Evolutionary conservation across 2,113 vertebrate genomes (phyloP), one percentile per base, ranked within the genome.

Genomic region (Larimichthys polyactis): DNA sequence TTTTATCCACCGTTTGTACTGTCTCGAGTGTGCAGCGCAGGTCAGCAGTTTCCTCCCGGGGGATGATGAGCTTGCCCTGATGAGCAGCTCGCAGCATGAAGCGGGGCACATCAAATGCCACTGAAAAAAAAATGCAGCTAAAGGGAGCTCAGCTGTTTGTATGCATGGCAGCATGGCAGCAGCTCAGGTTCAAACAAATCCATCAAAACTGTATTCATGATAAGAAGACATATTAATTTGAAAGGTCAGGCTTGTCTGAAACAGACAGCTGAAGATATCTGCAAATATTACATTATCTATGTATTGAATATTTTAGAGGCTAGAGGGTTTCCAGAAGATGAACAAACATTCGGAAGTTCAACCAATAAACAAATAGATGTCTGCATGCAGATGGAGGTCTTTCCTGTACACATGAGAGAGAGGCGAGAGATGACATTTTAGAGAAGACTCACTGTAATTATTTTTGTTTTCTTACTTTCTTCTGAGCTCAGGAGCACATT

Each of bases 201-300:
- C 20, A 81, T 83, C 58, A 54, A 19, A 78, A 49, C 10, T 19
- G 65, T 52, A 49, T 80, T 73, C 75, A 75, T 4, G 19, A 86
- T 73, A 71, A 64, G 78, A 72, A 73, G 78, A 87, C 79, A 62
- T 54, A 85, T 84, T 89, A 64, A 69, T 78, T 78, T 79, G 36
- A 86, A 89, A 90, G 81, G 85, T 86, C 86, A 85, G 63, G 16
- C 74, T 66, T 55, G 73, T 74, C 82, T 72, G 52, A 68, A 49
- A 60, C 55, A 58, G 67, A 84, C 64, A 69, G 62, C 59, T 24
- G 59, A 74, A 71, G 73, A 59, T 77, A 81, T 82, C 71, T 78
- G 78, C 81, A 78, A 84, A 82, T 81, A 87, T 86, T 68, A 46
- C 71, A 84, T 77, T 74, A 78, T 73, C 71, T 74, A 27, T 82